Base-by-base conservation (phyloP, 1,140 invertebrate species). In the Phortica variegata region DNA sequence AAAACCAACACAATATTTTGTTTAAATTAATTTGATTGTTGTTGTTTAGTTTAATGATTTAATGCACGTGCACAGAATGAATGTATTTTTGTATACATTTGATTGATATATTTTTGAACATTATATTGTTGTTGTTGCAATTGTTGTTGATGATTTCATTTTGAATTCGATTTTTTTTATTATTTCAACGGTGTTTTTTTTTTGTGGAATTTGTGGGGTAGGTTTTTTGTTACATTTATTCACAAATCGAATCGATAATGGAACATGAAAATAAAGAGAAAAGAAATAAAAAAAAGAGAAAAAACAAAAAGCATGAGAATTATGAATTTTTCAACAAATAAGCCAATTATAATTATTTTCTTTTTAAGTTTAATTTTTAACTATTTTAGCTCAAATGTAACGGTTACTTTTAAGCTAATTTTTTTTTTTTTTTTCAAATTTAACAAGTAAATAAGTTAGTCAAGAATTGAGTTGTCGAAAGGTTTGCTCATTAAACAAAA, bases 181-280 rank as follows among this genome's bases (percentile, higher is more conserved):
- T n/a, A n/a, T 42, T 46, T 38, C 29, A 41, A 40, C 40, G 26
- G 19, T 17, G n/a, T 16, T 38, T 36, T 58, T 61, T 44, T 43
- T 52, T 56, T 52, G 20, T 20, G n/a, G n/a, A n/a, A 26, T 31
- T 43, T 54, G 47, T 56, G 42, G 52, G 50, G 23, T 31, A 36
- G 65, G 50, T 49, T 49, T 55, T 37, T 34, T 34, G 38, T 39
- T 52, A 56, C n/a, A 38, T 38, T 54, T 45, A 54, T 69, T 69
- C 62, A 70, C 62, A 73, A 65, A 68, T 68, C 61, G 60, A 65
- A 65, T 63, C 60, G 58, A 53, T 68, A 63, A 68, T 63, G 60
- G 70, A 70, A 65, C 65, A 73, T 73, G 68, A 68, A 73, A 70
- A 65, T 61, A 70, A 71, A 73, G 60, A 74, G 62, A 74, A 66